Evolutionary conservation across 2,113 vertebrate genomes (phyloP), one percentile per base, ranked within the genome.

Genomic region (Phyllopteryx taeniolatus): DNA sequence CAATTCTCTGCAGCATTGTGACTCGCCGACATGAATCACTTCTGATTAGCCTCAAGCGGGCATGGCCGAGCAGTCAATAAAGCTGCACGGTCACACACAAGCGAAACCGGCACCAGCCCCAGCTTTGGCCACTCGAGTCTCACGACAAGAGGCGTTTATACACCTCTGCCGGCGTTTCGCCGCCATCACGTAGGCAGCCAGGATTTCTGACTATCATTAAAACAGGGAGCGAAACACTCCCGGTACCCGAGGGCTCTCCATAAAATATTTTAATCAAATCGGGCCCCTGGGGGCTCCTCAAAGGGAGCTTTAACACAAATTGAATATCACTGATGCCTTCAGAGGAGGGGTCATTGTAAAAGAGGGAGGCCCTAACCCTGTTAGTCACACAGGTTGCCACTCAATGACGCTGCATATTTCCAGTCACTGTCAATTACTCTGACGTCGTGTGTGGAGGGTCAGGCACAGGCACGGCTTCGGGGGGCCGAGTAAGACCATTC

Each of bases 331-430:
- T 90, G 89, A 91, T 91, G 90, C 87, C 86, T 89, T 86, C 79
- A 75, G 81, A 89, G 88, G 85, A 87, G 74, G 85, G 85, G 79
- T 71, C 8, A 67, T 75, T 77, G 84, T 89, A 75, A 85, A 86
- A 91, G 86, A 80, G 83, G 86, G 79, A 81, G 85, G 78, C 86
- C 83, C 89, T 92, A 93, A 92, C 90, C 89, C 91, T 89, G 88
- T 93, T 93, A 93, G 91, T 93, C 91, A 92, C 92, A 91, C 89
- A 79, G 88, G 86, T 83, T 74, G 83, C 71, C 83, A 80, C 86
- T 93, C 90, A 91, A 90, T 92, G 87, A 92, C 87, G 85, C 89
- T 86, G 89, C 88, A 93, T 93, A 93, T 93, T 92, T 92, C 89
- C 90, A 92, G 92, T 93, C 92, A 92, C 81, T 91, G 91, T 88